Percentiles rank a stretch among this genome's conserved stretches.
Evolutionary conservation across 2,888 invertebrate genomes (phyloP).

Genomic region (Homarus gammarus): DNA sequence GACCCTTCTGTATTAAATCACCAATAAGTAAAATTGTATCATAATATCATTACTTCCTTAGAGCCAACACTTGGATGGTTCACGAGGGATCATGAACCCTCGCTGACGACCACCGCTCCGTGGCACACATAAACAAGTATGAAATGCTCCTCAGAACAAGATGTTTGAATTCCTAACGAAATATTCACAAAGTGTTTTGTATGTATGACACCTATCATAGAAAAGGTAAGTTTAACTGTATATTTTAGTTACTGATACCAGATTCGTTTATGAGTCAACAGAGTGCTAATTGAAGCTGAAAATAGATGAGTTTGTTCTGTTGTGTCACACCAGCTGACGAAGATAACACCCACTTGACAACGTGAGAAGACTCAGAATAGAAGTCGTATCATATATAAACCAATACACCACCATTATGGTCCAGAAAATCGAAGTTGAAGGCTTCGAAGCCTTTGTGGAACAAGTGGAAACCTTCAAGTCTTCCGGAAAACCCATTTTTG

Average conservation of each 20-base stretch:
- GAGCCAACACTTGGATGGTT: too few species aligned
- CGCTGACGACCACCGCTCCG: background rate
- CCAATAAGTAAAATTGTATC: too few species aligned
- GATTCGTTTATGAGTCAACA: too few species aligned
- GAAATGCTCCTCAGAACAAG: background rate
- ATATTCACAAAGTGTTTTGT: background rate
- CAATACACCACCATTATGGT: slow-evolving; percentile 82
- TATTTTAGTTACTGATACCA: too few species aligned
- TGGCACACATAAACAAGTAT: background rate
- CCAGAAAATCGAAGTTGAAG: slow-evolving; percentile 81
- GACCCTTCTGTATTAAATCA: too few species aligned
- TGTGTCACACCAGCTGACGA: background rate
- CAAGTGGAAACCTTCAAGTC: slow-evolving; percentile 82
- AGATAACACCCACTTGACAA: slow-evolving; percentile 13
- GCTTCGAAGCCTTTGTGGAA: slow-evolving; percentile 84
- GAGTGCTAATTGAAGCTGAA: too few species aligned
- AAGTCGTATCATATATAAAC: too few species aligned
- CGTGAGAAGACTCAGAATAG: background rate
- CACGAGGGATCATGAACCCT: background rate
- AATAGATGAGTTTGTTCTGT: too few species aligned
- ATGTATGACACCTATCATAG: too few species aligned
- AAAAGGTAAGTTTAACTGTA: background rate
- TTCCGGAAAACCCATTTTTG: slow-evolving; percentile 80
- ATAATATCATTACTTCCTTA: too few species aligned
- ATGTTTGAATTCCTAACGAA: background rate